Conservation (phyloP, 2,888 invertebrate species). For the Nebria salina region DNA sequence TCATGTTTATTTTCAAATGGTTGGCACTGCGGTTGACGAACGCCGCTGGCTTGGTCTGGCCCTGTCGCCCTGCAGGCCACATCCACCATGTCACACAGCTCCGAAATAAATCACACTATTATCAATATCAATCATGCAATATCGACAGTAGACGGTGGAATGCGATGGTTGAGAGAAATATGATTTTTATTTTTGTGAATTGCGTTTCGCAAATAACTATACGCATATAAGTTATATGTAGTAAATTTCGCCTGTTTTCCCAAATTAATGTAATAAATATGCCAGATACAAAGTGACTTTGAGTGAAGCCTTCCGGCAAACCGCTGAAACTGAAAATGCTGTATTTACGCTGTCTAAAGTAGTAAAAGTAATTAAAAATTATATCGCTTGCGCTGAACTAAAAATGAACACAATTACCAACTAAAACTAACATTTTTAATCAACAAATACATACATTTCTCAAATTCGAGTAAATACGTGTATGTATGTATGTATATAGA, state of each 20-base stretch:
- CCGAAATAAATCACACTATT: background rate
- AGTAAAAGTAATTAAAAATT: slow-evolving; percentile 45
- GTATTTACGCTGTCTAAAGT: slow-evolving; percentile 45
- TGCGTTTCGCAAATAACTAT: background rate
- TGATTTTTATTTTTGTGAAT: too few relatives aligned
- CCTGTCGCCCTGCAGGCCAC: background rate
- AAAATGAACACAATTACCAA: slow-evolving; percentile 27
- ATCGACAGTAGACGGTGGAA: too few relatives aligned
- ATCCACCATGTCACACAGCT: background rate
- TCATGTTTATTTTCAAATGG: slow-evolving; percentile 51
- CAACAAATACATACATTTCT: background rate
- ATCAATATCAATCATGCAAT: too few relatives aligned
- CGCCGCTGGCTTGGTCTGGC: slow-evolving; percentile 11
- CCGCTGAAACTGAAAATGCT: slow-evolving; percentile 28
- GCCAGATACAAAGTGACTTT: slow-evolving; percentile 42
- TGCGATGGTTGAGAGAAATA: too few relatives aligned
- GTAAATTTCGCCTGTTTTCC: background rate
- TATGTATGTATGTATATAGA: too few relatives aligned
- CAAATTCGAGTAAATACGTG: too few relatives aligned
- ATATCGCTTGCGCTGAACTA: slow-evolving; percentile 32
- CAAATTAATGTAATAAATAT: slow-evolving; percentile 34
- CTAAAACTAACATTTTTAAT: slow-evolving; percentile 7
- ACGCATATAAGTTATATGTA: background rate
- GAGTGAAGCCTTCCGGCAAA: slow-evolving; percentile 27
- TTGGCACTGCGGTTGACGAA: slow-evolving; percentile 46